Percentiles rank a stretch among this genome's conserved stretches.
Conservation (phyloP, 2,888 invertebrate species). For the Salticus scenicus region DNA sequence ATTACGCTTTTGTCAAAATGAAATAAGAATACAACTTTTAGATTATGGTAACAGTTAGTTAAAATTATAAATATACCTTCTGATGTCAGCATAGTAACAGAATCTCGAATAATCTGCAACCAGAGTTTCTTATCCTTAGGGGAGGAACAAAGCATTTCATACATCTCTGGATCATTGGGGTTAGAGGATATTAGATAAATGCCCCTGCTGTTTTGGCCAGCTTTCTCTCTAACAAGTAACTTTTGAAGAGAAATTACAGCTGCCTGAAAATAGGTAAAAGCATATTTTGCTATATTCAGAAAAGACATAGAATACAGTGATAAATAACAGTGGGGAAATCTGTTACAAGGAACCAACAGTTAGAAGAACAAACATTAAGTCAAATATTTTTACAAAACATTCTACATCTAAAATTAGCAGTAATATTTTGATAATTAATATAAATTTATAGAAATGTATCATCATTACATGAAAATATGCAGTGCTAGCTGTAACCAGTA, state of each 20-base stretch:
- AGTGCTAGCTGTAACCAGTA: too few species aligned
- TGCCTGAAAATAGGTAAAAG: slow-evolving; percentile 80
- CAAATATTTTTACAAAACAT: too few species aligned
- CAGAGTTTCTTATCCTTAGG: slow-evolving; percentile 92
- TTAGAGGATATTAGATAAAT: slow-evolving; percentile 95
- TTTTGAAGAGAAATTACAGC: slow-evolving; percentile 95
- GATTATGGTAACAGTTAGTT: too few species aligned
- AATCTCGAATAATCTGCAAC: slow-evolving; percentile 89
- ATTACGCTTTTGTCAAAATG: too few species aligned
- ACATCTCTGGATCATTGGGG: slow-evolving; percentile 95
- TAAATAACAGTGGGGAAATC: too few species aligned
- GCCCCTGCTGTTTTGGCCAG: slow-evolving; percentile 86
- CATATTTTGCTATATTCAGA: neutral
- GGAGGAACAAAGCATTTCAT: slow-evolving; percentile 89
- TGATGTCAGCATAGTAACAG: slow-evolving; percentile 86
- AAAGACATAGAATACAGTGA: neutral
- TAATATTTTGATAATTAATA: too few species aligned
- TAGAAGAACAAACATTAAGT: neutral
- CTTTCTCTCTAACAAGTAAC: slow-evolving; percentile 93
- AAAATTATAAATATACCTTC: slow-evolving; percentile 75
- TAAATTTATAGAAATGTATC: too few species aligned
- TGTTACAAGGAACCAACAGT: neutral
- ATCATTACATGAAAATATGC: too few species aligned
- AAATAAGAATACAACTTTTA: too few species aligned
- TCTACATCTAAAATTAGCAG: too few species aligned